Conservation (phyloP, 2,888 invertebrate genomes). For the Diadegma fenestrale region DNA sequence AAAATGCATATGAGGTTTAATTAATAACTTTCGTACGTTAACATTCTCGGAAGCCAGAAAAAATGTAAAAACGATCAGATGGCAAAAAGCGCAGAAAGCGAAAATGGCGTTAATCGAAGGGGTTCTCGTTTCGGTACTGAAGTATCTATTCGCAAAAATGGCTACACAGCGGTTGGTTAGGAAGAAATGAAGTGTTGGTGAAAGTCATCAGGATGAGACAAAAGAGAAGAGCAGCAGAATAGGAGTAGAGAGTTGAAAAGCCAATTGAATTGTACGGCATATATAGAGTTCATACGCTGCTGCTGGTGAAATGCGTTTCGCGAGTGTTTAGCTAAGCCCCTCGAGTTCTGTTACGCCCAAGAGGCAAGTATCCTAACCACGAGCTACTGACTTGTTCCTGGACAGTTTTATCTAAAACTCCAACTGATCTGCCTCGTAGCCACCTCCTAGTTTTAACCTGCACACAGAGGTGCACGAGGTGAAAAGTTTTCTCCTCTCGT, state of each 20-base stretch:
- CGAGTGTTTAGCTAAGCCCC: conserved; percentile 10
- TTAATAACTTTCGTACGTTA: background rate
- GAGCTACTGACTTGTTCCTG: background rate
- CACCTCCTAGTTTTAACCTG: background rate
- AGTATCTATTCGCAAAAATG: conserved; percentile 1
- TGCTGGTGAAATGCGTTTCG: conserved; percentile 1
- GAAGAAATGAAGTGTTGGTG: background rate
- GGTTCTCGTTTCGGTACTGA: background rate
- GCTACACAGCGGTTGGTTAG: background rate
- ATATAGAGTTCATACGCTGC: conserved; percentile 13
- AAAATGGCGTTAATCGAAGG: conserved; percentile 75
- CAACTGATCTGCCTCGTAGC: background rate
- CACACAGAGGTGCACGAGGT: background rate
- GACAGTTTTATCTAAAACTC: conserved; percentile 26
- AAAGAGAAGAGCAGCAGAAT: background rate
- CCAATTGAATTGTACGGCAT: conserved; percentile 77
- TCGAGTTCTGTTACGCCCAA: conserved; percentile 20
- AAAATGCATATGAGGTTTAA: no score
- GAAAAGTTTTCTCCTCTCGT: conserved; percentile 42
- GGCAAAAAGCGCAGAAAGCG: conserved; percentile 62
- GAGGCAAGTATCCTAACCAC: background rate
- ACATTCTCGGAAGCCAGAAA: no score
- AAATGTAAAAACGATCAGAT: background rate
- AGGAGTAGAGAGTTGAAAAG: conserved; percentile 55
- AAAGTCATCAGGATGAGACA: background rate